phyloP scores from a whole-genome alignment of 2,888 invertebrate genomes.

The Cacoxenus indagator region DNA sequence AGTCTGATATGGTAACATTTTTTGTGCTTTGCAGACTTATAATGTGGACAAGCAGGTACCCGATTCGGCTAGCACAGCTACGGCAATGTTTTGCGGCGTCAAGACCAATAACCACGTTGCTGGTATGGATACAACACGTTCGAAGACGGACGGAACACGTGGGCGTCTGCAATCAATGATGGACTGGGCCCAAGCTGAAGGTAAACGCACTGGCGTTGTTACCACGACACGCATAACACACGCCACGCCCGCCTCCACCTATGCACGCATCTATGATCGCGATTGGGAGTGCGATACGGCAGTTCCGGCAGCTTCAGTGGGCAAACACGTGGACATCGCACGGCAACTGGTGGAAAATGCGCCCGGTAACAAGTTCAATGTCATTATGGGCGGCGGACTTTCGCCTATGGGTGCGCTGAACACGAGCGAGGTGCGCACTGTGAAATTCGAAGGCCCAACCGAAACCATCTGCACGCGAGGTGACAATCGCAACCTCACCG shows the following conservation, averaged over 20 bases:
- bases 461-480: constrained; percentile 70
- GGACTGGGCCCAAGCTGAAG: constrained; percentile 75
- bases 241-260: constrained; percentile 76
- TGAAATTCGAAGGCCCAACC: constrained; percentile 58
- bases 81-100: constrained; percentile 77
- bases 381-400: constrained; percentile 77
- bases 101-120: constrained; percentile 75
- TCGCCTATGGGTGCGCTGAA: constrained; percentile 70
- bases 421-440: constrained; percentile 39
- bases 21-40: constrained; percentile 73
- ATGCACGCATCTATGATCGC: constrained; percentile 73
- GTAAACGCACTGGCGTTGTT: constrained; percentile 76
- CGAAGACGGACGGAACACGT: constrained; percentile 63
- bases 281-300: constrained; percentile 76
- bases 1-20: too few relatives aligned
- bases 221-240: constrained; percentile 79
- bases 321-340: constrained; percentile 74
- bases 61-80: constrained; percentile 80
- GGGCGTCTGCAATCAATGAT: constrained; percentile 72
- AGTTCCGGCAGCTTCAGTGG: constrained; percentile 67
- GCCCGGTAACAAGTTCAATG: constrained; percentile 76
- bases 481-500: constrained; percentile 74
- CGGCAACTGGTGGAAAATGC: constrained; percentile 75
- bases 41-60: constrained; percentile 79
- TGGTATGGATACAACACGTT: constrained; percentile 71